Base-by-base conservation (phyloP, 2,797 vertebrate genomes). In the Takifugu rubripes region DNA sequence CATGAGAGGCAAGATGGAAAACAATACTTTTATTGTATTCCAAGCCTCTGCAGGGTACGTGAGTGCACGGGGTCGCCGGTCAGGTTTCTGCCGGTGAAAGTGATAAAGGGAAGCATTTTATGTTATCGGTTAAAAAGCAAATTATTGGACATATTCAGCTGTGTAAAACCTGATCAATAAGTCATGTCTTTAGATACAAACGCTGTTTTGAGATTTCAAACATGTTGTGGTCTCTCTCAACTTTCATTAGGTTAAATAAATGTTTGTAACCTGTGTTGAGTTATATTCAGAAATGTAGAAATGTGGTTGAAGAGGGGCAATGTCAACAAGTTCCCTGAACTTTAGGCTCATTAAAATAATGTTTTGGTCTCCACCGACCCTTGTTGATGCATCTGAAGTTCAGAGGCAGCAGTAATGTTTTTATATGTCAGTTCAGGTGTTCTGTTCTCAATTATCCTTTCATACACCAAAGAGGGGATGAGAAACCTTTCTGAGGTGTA, bases 11-110 rank as follows among this genome's bases (percentile, higher is more conserved):
- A 77, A 42, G 17, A 62, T 49, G 33, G 70, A 29, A 66, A 74
- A 77, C 63, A 59, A 73, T 74, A 42, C 72, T 77, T 87, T 80
- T 84, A 81, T 74, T 73, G 69, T 79, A 72, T 65, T 61, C 66
- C 66, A 50, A 52, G 81, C 53, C 55, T 54, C 29, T 62, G 68
- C 55, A 67, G 62, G 75, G 54, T 59, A 55, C 64, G 36, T 40
- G 12, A 14, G 36, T 40, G 12, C 36, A 6, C 4, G 36, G 36
- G 36, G 36, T 25, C 46, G 14, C 4, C 12, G 36, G 12, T 40
- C 36, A 48, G 17, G 46, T 21, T 48, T 48, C 21, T 48, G 21
- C n/a, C 25, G 46, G 46, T 48, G 21, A 25, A 44, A 48, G 10
- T 12, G 5, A 48, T 48, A 48, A 10, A 25, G 36, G 36, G 36